Conservation (phyloP, 1,140 invertebrate genomes). For the Onthophagus taurus region DNA sequence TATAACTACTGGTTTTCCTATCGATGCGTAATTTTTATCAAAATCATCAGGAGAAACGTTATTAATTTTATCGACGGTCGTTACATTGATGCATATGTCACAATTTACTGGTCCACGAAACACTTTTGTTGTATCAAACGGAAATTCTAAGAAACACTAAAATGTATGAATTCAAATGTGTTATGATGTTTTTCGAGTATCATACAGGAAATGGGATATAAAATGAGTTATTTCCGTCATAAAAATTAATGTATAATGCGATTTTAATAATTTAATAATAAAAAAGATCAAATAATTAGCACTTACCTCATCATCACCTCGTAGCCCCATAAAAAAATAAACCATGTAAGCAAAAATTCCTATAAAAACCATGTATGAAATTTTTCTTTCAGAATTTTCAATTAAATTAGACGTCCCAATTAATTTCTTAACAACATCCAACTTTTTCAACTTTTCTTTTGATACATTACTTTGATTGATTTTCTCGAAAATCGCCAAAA, state of each 20-base stretch:
- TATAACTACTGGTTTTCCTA: conserved; percentile 71
- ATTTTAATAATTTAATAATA: conserved; percentile 1
- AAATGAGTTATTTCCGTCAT: too few relatives aligned
- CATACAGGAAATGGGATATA: too few relatives aligned
- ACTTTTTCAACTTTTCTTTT: conserved; percentile 8
- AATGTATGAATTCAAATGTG: too few relatives aligned
- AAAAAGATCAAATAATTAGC: conserved; percentile 3
- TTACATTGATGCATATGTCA: conserved; percentile 56
- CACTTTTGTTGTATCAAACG: conserved; percentile 46
- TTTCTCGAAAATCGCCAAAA: conserved; percentile 20
- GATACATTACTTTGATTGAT: conserved; percentile 17
- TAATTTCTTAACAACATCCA: conserved; percentile 17
- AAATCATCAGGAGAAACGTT: conserved; percentile 58
- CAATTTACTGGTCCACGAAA: conserved; percentile 68
- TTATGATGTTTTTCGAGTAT: background rate
- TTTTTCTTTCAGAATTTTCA: background rate
- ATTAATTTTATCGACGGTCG: conserved; percentile 50
- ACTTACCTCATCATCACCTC: conserved; percentile 13
- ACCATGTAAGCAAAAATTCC: conserved; percentile 1
- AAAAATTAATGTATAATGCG: background rate
- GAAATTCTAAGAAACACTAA: conserved; percentile 52
- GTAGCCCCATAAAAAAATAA: conserved; percentile 9
- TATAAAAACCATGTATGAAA: conserved; percentile 5
- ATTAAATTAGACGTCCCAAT: background rate
- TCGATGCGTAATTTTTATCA: conserved; percentile 64